Percentiles rank a stretch among this genome's conserved stretches.
phyloP scores from a whole-genome alignment of 2,888 invertebrate species.

The Calliopum simillimum region DNA sequence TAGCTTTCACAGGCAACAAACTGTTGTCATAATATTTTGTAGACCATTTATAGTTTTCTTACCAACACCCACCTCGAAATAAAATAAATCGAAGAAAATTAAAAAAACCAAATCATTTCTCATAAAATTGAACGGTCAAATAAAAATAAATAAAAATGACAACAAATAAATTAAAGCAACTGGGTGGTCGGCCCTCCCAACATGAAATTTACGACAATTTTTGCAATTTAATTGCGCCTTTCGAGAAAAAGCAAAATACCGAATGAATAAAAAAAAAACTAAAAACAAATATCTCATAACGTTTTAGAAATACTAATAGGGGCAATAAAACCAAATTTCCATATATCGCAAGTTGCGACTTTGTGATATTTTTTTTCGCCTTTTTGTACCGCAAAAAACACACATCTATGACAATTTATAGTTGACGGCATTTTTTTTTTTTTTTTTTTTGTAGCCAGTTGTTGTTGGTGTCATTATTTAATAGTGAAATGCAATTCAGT shows the following conservation, averaged over 20 bases:
- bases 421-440: not conserved
- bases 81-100: too few species aligned
- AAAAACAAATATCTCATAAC: not conserved
- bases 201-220: not conserved
- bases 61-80: too few species aligned
- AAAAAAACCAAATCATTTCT: too few species aligned
- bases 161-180: too few species aligned
- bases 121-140: too few species aligned
- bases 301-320: slow-evolving; percentile 23
- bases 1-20: too few species aligned
- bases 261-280: too few species aligned
- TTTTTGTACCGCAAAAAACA: not conserved
- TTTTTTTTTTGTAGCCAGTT: not conserved
- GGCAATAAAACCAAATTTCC: slow-evolving; percentile 36
- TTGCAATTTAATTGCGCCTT: slow-evolving; percentile 1
- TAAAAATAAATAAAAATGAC: too few species aligned
- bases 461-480: slow-evolving; percentile 25
- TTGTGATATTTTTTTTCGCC: too few species aligned
- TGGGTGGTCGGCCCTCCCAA: not conserved
- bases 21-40: too few species aligned
- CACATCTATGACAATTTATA: slow-evolving; percentile 35
- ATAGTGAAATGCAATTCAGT: slow-evolving; percentile 28
- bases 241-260: too few species aligned
- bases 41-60: too few species aligned
- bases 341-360: slow-evolving; percentile 36